A percentile compares a stretch with the other conserved stretches of the same genome.
phyloP scores from a whole-genome alignment of 2,797 vertebrate genomes.

The Orestias chungarensis region DNA sequence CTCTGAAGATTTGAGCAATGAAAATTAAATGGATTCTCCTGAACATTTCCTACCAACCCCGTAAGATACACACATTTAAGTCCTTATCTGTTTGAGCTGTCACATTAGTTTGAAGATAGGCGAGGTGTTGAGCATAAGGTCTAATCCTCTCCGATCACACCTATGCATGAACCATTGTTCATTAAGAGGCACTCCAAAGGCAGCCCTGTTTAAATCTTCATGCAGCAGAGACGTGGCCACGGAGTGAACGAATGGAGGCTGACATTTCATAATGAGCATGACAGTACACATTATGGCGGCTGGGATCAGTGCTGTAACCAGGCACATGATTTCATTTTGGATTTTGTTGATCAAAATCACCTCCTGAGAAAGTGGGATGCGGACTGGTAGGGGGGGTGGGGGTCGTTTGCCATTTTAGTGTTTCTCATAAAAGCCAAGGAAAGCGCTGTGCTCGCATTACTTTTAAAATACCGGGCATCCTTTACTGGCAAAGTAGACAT shows the following conservation, averaged over 20 bases:
- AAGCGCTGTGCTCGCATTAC: constrained; percentile 1
- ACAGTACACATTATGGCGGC: constrained; percentile 59
- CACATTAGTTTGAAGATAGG: constrained; percentile 51
- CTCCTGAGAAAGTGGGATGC: constrained; percentile 1
- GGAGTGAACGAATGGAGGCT: constrained; percentile 58
- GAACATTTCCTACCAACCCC: constrained; percentile 29
- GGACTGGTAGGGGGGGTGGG: constrained; percentile 8
- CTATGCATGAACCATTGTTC: constrained; percentile 60
- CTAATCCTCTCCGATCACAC: constrained; percentile 51
- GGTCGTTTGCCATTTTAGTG: constrained; percentile 13
- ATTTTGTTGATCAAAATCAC: constrained; percentile 45
- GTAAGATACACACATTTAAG: constrained; percentile 45
- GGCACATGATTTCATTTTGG: constrained; percentile 51
- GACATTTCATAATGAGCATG: constrained; percentile 65
- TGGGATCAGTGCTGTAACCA: constrained; percentile 43
- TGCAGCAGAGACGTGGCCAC: constrained; percentile 37
- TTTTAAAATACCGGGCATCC: constrained; percentile 14
- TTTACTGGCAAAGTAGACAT: background rate
- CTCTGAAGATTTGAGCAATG: constrained; percentile 29
- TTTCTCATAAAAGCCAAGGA: background rate
- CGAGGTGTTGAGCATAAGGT: constrained; percentile 45
- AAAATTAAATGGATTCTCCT: constrained; percentile 26
- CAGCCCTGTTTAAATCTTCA: constrained; percentile 40
- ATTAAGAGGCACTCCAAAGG: constrained; percentile 60
- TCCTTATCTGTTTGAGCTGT: constrained; percentile 54